Evolutionary conservation across 2,113 vertebrate species (phyloP), one percentile per base, ranked within the genome.

Genomic region (Lagopus leucura): DNA sequence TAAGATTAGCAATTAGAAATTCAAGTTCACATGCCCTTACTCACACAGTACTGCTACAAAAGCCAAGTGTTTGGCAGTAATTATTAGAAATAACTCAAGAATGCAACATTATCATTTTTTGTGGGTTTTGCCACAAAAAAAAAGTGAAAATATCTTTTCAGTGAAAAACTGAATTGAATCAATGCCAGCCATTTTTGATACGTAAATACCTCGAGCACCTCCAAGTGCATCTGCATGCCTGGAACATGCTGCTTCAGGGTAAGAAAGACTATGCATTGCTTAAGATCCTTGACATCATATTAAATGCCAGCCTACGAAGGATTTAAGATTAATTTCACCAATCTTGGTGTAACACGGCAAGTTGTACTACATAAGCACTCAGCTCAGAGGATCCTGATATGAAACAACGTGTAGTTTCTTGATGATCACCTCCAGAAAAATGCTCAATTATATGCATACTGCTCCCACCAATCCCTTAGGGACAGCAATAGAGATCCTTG

Each of bases 311-410:
- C 54, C 38, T 60, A 10, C 27, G 32, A 87, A 12, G 43, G 14
- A 90, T 38, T 82, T 63, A 66, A 79, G 36, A 87, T 25, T 47
- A 84, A 94, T 89, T 90, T 90, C 66, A 87, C 36, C 66, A 38
- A 54, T 73, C 58, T 78, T 70, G 34, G 24, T 3, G 1, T 50
- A 94, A 86, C 15, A 16, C 72, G 42, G 34, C 8, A 76, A 79
- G 7, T 45, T 80, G 22, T 63, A 54, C 36, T 28, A 86, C 42
- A 67, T 10, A 77, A 83, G 38, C 34, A 74, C 32, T 77, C 25
- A 77, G 42, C 25, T 73, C 69, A 90, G 76, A 73, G 79, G 64
- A 36, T 18, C 11, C 12, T 43, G 24, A 77, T 91, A 89, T 32
- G 2, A 92, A 87, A 89, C 45, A 84, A 80, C 36, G 43, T 55